Conservation (phyloP, 2,888 invertebrate species). For the Amphipyra berbera region DNA sequence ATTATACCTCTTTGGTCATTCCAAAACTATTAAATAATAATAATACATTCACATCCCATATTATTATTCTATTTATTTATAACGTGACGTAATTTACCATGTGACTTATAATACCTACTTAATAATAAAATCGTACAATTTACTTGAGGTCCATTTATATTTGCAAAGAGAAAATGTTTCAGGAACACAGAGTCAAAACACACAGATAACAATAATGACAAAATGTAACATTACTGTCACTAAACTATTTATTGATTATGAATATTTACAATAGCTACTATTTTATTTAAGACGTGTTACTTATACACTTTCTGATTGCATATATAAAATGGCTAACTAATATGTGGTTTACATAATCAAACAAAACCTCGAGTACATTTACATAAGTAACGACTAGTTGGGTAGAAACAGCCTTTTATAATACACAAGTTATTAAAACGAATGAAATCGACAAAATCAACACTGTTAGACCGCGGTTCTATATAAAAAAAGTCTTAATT, state of each 20-base stretch:
- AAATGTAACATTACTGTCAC: conserved; percentile 20
- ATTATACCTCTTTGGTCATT: conserved; percentile 84
- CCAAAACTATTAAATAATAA: conserved; percentile 63
- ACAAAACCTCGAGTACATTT: conserved; percentile 64
- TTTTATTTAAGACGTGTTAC: conserved; percentile 29
- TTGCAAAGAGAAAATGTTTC: conserved; percentile 45
- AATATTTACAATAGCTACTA: conserved; percentile 47
- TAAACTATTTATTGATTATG: conserved; percentile 24
- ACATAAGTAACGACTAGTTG: conserved; percentile 77
- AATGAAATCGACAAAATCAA: conserved; percentile 68
- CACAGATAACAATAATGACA: conserved; percentile 30
- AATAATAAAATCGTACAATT: conserved; percentile 43
- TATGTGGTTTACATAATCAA: conserved; percentile 60
- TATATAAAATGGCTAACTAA: conserved; percentile 53
- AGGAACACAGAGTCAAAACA: conserved; percentile 19
- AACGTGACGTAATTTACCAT: conserved; percentile 45
- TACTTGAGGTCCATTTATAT: conserved; percentile 44
- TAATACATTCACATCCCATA: conserved; percentile 42
- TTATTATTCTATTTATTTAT: conserved; percentile 32
- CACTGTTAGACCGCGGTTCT: conserved; percentile 78
- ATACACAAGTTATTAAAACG: conserved; percentile 67
- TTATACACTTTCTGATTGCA: conserved; percentile 44
- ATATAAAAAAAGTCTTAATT: conserved; percentile 82
- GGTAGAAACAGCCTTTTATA: conserved; percentile 74
- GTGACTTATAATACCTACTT: conserved; percentile 46